Base-by-base conservation (phyloP, 2,113 vertebrate genomes). In the Phodopus roborovskii region DNA sequence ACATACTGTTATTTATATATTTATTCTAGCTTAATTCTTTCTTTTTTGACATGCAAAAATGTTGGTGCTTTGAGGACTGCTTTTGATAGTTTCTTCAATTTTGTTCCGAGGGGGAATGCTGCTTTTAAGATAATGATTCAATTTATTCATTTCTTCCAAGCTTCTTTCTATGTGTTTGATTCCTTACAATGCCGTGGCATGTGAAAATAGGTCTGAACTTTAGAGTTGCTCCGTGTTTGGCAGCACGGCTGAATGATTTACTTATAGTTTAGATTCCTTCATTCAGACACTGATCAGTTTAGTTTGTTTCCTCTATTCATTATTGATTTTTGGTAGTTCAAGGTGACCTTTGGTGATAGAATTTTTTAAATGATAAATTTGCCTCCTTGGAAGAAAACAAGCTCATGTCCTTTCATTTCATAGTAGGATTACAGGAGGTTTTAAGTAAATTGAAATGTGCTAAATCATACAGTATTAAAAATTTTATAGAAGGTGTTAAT, bases 1-100 rank as follows among this genome's bases (percentile, higher is more conserved):
- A 97, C 88, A 93, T 97, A 88, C 97, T 98, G 96, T 98, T 98
- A 98, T 98, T 98, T 98, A 97, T 94, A 88, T 98, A 98, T 98
- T 98, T 98, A 95, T 98, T 98, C 97, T 96, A 92, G 96, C 84
- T 97, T 98, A 98, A 97, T 98, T 98, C 96, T 98, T 97, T 79
- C 71, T 98, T 96, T 39, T 92, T 98, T 98, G 95, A 98, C 97
- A 95, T 97, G 96, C 83, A 97, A 97, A 97, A 98, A 96, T 97
- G 73, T 56, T 97, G 96, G 94, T 97, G 96, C 93, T 97, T 98
- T 96, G 84, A 96, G 90, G 97, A 98, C 91, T 98, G 98, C 97
- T 97, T 98, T 97, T 98, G 96, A 98, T 98, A 97, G 97, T 96
- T 95, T 98, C 97, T 62, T 98, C 73, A 78, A 48, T 96, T 98